Percentiles rank a stretch among this genome's conserved stretches.
Evolutionary conservation across 2,888 invertebrate species (phyloP).

Genomic region (Caenorhabditis sp.): DNA sequence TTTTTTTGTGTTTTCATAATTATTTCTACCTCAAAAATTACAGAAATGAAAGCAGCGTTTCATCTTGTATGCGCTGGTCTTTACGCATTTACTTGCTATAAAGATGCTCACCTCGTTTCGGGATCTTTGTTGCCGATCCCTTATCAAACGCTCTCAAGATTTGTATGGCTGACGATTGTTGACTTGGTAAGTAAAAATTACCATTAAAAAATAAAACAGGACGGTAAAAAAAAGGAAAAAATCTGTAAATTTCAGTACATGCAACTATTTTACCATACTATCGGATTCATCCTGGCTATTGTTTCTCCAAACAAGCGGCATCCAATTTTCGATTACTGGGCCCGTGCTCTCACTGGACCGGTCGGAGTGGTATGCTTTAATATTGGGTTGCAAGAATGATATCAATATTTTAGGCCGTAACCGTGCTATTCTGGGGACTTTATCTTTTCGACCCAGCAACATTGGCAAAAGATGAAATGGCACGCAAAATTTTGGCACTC

Average conservation of each 20-base stretch:
- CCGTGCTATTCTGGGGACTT: conserved; percentile 79
- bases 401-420: conserved; percentile 72
- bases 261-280: conserved; percentile 76
- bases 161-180: conserved; percentile 81
- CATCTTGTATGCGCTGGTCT: conserved; percentile 65
- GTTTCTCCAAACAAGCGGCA: conserved; percentile 32
- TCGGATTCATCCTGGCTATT: conserved; percentile 67
- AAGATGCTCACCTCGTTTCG: conserved; percentile 67
- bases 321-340: conserved; percentile 66
- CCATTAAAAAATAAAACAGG: no score
- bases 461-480: conserved; percentile 74
- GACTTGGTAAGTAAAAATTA: conserved; percentile 74
- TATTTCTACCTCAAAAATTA: neutral
- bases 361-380: conserved; percentile 68
- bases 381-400: no score
- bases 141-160: conserved; percentile 72
- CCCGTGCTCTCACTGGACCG: conserved; percentile 68
- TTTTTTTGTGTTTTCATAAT: conserved; percentile 7
- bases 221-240: conserved; percentile 21
- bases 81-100: conserved; percentile 70
- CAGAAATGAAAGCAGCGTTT: conserved; percentile 61
- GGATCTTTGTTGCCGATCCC: conserved; percentile 70
- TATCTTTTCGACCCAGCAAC: conserved; percentile 74
- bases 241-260: conserved; percentile 71
- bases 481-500: conserved; percentile 70